Conservation (phyloP, 2,888 invertebrate genomes). For the Volucella bombylans region DNA sequence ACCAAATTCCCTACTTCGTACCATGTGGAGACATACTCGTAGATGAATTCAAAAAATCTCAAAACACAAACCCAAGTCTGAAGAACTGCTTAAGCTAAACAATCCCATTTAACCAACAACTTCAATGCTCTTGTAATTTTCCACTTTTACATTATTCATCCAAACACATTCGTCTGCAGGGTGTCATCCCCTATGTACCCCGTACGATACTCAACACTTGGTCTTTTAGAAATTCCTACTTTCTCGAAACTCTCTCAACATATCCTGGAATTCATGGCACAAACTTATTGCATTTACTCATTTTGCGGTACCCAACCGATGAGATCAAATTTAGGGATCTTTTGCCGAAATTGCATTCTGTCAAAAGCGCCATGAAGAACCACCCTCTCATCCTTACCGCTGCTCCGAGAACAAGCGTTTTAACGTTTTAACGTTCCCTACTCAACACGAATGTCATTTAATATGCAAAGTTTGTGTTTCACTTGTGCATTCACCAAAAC, state of each 20-base stretch:
- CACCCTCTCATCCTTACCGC: neutral
- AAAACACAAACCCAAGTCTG: too few relatives aligned
- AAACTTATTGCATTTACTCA: constrained; percentile 72
- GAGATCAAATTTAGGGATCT: constrained; percentile 68
- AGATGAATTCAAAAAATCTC: too few relatives aligned
- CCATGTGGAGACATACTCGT: too few relatives aligned
- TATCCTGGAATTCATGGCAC: constrained; percentile 67
- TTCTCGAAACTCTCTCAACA: constrained; percentile 52
- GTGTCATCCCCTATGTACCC: neutral
- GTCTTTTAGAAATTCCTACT: constrained; percentile 46
- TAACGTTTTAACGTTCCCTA: constrained; percentile 75
- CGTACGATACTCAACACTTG: neutral
- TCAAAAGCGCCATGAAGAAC: constrained; percentile 67
- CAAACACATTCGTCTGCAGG: constrained; percentile 45
- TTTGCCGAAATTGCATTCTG: constrained; percentile 70
- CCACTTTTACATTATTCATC: constrained; percentile 52
- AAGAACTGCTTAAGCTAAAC: constrained; percentile 16
- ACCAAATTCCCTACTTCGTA: too few relatives aligned
- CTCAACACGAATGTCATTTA: constrained; percentile 80
- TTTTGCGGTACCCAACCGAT: constrained; percentile 62
- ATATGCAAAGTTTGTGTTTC: constrained; percentile 79
- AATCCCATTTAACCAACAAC: constrained; percentile 56
- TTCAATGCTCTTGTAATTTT: constrained; percentile 52
- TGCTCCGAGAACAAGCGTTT: constrained; percentile 54
- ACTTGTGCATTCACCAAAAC: constrained; percentile 64